phyloP scores from a whole-genome alignment of 2,888 invertebrate genomes.

The Suillia variegata region DNA sequence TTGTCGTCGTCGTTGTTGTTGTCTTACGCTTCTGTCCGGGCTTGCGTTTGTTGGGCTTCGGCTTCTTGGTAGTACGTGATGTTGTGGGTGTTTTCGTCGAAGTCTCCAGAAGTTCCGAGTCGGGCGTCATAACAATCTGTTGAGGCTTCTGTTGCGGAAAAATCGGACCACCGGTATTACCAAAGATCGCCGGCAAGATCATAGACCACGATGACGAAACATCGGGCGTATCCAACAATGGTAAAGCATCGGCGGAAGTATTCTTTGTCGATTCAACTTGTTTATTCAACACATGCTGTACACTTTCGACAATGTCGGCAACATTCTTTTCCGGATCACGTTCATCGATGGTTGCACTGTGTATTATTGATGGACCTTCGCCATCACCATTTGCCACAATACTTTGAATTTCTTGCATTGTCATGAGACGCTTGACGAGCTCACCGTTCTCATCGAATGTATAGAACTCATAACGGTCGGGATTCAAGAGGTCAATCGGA shows the following conservation, averaged over 20 bases:
- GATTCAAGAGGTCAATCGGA: slow-evolving; percentile 78
- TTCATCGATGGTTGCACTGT: slow-evolving; percentile 54
- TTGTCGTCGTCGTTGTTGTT: slow-evolving; percentile 34
- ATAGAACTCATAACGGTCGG: slow-evolving; percentile 85
- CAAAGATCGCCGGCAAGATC: slow-evolving; percentile 80
- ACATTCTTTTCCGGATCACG: slow-evolving; percentile 72
- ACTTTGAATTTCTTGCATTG: slow-evolving; percentile 81
- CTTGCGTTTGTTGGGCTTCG: slow-evolving; percentile 51
- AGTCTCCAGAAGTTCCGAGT: slow-evolving; percentile 57
- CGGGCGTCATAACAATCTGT: slow-evolving; percentile 60
- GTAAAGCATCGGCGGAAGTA: slow-evolving; percentile 54
- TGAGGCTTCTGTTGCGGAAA: slow-evolving; percentile 64
- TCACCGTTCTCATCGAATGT: slow-evolving; percentile 85
- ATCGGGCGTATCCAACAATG: slow-evolving; percentile 72
- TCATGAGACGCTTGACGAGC: slow-evolving; percentile 82
- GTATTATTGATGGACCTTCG: slow-evolving; percentile 63
- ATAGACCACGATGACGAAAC: slow-evolving; percentile 80
- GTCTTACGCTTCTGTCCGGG: slow-evolving; percentile 49
- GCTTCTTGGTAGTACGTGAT: slow-evolving; percentile 40
- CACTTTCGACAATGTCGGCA: slow-evolving; percentile 80
- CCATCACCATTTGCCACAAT: slow-evolving; percentile 83
- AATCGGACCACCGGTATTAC: slow-evolving; percentile 70
- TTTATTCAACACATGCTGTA: slow-evolving; percentile 81
- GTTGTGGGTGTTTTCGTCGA: slow-evolving; percentile 40
- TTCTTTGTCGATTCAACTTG: slow-evolving; percentile 70